phyloP scores from a whole-genome alignment of 2,888 invertebrate species.

The Pheosia gnoma region DNA sequence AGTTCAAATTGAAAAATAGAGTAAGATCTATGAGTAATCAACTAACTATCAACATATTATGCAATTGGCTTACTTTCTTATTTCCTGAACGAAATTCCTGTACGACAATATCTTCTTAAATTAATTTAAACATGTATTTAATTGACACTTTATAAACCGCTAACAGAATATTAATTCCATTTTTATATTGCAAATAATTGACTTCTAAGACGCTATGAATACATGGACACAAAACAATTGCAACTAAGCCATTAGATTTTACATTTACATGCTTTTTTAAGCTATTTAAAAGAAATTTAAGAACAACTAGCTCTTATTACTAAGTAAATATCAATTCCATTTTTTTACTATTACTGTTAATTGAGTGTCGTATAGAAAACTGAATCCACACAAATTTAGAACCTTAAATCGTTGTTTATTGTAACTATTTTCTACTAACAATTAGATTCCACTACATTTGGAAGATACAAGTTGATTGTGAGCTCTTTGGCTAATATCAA shows the following conservation, averaged over 20 bases:
- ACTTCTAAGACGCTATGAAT: conserved; percentile 42
- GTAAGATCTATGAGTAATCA: too few species aligned
- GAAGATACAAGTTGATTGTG: conserved; percentile 38
- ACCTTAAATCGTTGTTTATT: conserved; percentile 9
- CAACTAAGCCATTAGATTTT: conserved; percentile 24
- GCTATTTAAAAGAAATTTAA: conserved; percentile 19
- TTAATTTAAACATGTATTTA: conserved; percentile 14
- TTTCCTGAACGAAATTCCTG: too few species aligned
- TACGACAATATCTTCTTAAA: too few species aligned
- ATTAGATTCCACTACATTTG: conserved; percentile 53
- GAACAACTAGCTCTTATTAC: conserved; percentile 17
- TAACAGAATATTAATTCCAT: conserved; percentile 30
- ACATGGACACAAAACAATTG: conserved; percentile 35
- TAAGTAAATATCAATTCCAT: conserved; percentile 36
- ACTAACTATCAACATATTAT: too few species aligned
- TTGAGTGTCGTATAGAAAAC: background rate
- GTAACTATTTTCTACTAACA: conserved; percentile 37
- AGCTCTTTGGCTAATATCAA: conserved; percentile 24
- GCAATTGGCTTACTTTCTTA: too few species aligned
- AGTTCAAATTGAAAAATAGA: too few species aligned
- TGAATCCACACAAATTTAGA: background rate
- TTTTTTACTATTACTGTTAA: conserved; percentile 30
- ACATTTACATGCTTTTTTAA: conserved; percentile 31
- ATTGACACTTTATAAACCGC: conserved; percentile 37
- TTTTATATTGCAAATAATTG: conserved; percentile 42